Base-by-base conservation (phyloP, 2,113 vertebrate species). In the Rynchops niger region DNA sequence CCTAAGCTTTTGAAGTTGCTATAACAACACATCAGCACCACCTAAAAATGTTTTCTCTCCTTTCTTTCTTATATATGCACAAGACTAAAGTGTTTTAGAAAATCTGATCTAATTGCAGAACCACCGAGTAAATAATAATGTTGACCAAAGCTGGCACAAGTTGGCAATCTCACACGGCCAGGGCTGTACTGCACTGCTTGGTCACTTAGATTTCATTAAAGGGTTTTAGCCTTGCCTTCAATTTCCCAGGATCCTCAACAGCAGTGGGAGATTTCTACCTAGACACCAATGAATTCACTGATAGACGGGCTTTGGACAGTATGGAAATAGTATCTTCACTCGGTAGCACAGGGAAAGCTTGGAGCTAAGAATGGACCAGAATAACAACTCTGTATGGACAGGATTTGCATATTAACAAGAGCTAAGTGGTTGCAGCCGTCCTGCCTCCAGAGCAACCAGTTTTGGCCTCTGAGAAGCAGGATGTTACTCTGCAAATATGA, bases 141-240 rank as follows among this genome's bases (percentile, higher is more conserved):
- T 94, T 96, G 94, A 97, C 94, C 50, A 66, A 76, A 87, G 82
- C 76, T 93, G 90, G 89, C 80, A 95, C 69, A 88, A 94, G 19
- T 21, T 95, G 79, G 93, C 88, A 96, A 1, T 56, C 85, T 93
- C 43, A 93, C 67, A 93, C 78, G 93, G 83, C 67, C 66, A 43
- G 18, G 42, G 55, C 45, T 95, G 55, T 84, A 30, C 67, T 85
- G 36, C 14, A 2, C 58, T 76, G 15, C 67, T 78, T 56, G 25
- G 80, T 73, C 76, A 69, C 72, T 95, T 82, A 21, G 74, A 92
- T 95, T 92, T 93, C 82, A 88, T 88, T 15, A 94, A 86, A 56
- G 61, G 34, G 11, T 79, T 97, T 96, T 63, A 95, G 66, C 62
- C 43, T 83, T 77, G 58, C 42, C 61, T 96, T 85, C 72, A 32